Percentiles rank a stretch among this genome's conserved stretches.
phyloP scores from a whole-genome alignment of 2,113 vertebrate genomes.

The Pelecanus crispus region DNA sequence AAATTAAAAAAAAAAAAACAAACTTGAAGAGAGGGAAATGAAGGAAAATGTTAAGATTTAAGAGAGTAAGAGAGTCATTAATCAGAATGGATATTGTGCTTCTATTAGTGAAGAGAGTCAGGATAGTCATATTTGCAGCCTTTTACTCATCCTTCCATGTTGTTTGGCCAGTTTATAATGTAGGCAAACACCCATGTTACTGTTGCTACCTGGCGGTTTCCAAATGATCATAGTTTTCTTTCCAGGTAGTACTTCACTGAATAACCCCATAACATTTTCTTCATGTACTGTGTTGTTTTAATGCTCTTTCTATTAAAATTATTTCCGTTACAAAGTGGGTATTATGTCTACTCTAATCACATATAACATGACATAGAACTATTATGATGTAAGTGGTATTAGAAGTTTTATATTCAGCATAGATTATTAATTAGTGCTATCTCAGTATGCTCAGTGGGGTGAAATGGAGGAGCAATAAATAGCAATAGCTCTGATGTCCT shows the following conservation, averaged over 20 bases:
- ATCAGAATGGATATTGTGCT: not conserved
- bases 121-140: not conserved
- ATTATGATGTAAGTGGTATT: not conserved
- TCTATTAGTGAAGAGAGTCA: not conserved
- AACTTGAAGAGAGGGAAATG: not conserved
- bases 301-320: not conserved
- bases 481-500: not conserved
- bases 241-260: not conserved
- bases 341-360: not conserved
- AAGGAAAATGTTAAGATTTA: not conserved
- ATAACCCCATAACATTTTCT: not conserved
- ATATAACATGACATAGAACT: not conserved
- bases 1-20: not conserved
- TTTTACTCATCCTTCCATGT: not conserved
- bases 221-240: not conserved
- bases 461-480: not conserved
- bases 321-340: not conserved
- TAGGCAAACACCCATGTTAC: not conserved
- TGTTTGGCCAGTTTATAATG: not conserved
- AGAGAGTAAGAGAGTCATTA: not conserved
- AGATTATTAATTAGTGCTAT: not conserved
- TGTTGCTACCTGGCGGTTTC: not conserved
- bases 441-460: not conserved
- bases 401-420: not conserved
- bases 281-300: not conserved